These are phyloP conservation scores for Nomada goodeniana DNA, from an alignment of 2,888 invertebrate genomes.

Conservation along the genomic window DNA sequence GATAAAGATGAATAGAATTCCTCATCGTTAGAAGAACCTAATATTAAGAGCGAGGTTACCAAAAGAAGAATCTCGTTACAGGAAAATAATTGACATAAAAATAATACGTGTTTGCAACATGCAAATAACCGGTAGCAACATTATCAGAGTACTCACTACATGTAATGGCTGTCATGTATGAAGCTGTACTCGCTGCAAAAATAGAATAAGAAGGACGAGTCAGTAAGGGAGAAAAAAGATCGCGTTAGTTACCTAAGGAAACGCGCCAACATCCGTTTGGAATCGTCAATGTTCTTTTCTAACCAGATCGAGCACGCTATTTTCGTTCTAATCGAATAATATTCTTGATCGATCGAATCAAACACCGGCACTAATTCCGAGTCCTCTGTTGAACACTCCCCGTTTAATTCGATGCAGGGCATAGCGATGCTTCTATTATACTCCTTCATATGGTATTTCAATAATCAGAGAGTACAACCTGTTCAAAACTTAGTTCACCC, in stretches of 20 bases:
- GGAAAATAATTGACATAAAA: neutral
- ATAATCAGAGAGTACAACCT: too few relatives aligned
- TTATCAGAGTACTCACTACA: constrained; percentile 82
- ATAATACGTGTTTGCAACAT: constrained; percentile 16
- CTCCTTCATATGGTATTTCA: constrained; percentile 13
- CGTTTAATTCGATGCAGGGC: constrained; percentile 46
- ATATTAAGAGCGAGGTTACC: too few relatives aligned
- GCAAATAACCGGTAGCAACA: constrained; percentile 47
- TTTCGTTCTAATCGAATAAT: constrained; percentile 64
- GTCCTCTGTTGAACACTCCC: neutral
- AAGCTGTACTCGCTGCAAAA: constrained; percentile 83
- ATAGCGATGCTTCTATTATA: constrained; percentile 10
- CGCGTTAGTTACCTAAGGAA: constrained; percentile 69
- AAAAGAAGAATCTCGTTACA: neutral
- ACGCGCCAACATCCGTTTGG: constrained; percentile 66
- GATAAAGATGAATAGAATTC: too few relatives aligned
- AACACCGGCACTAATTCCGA: constrained; percentile 27
- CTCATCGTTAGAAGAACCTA: too few relatives aligned
- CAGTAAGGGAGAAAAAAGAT: neutral
- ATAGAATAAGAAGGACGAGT: constrained; percentile 35
- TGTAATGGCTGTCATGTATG: constrained; percentile 84
- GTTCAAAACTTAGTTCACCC: too few relatives aligned
- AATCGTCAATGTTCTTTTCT: constrained; percentile 58
- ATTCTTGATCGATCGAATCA: constrained; percentile 22
- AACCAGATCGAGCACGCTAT: constrained; percentile 67